These are phyloP conservation scores for Anser cygnoides DNA, from an alignment of 2,113 vertebrate species.

Conservation along the genomic window DNA sequence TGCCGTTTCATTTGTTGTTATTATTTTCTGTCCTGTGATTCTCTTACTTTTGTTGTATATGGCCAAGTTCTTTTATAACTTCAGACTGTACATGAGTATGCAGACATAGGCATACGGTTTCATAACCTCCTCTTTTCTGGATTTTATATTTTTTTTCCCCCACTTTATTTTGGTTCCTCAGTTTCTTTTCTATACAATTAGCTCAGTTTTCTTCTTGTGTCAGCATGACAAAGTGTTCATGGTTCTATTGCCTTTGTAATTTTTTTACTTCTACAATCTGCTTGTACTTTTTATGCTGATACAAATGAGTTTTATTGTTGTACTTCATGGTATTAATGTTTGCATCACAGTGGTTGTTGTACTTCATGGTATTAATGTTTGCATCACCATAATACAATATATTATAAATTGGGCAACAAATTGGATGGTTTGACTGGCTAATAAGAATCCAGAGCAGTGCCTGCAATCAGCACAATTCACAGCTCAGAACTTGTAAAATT, in stretches of 20 bases:
- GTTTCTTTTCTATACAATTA: background rate
- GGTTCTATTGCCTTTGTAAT: background rate
- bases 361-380: constrained; percentile 55
- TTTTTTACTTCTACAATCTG: background rate
- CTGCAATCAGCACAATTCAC: constrained; percentile 58
- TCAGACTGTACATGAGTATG: background rate
- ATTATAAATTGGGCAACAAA: constrained; percentile 32
- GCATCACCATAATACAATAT: constrained; percentile 5
- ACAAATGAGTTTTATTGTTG: constrained; percentile 52
- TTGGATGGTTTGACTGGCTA: constrained; percentile 31
- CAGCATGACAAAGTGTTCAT: background rate
- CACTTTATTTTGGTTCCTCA: background rate
- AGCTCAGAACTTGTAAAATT: constrained; percentile 44
- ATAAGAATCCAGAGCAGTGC: constrained; percentile 39
- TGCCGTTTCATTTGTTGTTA: background rate
- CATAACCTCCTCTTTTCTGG: background rate
- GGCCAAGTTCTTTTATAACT: background rate
- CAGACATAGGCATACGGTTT: background rate
- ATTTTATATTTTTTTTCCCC: background rate
- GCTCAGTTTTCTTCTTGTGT: background rate
- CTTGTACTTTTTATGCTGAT: constrained; percentile 13
- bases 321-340: constrained; percentile 60
- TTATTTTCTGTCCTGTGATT: background rate
- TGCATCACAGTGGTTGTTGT: constrained; percentile 27
- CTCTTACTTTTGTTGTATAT: background rate